A percentile compares a stretch with the other conserved stretches of the same genome.
Evolutionary conservation across 2,113 vertebrate species (phyloP).

Genomic region (Panthera uncia): DNA sequence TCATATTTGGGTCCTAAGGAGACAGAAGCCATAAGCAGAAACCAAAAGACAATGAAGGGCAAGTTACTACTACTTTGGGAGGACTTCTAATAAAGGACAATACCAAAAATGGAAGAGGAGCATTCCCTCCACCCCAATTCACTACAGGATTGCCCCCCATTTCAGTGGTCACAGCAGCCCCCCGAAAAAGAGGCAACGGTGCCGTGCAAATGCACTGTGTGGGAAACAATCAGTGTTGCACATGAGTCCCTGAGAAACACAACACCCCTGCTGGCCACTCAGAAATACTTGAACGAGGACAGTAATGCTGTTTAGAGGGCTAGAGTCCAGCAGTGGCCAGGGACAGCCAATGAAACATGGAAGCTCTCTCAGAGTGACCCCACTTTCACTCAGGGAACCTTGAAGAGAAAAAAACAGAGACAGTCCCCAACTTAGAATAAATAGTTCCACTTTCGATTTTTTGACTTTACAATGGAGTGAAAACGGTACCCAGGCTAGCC

Average conservation of each 20-base stretch:
- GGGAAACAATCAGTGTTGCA: background rate
- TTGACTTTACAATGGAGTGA: background rate
- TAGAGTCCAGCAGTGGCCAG: background rate
- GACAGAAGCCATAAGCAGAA: background rate
- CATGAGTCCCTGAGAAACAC: background rate
- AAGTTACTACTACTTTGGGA: background rate
- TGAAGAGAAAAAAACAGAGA: background rate
- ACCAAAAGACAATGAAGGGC: background rate
- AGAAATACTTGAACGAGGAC: background rate
- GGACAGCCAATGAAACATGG: background rate
- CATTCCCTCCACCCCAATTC: background rate
- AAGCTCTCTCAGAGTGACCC: background rate
- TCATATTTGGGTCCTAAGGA: background rate
- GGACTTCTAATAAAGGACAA: background rate
- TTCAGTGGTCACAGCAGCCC: no score
- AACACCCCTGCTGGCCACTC: background rate
- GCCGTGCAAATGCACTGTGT: background rate
- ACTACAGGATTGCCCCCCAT: background rate
- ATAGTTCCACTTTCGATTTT: background rate
- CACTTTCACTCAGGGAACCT: background rate
- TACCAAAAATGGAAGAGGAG: background rate
- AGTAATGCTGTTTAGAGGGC: background rate
- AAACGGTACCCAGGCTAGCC: background rate
- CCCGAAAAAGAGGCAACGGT: background rate
- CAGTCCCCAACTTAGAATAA: background rate